Evolutionary conservation across 2,888 invertebrate genomes (phyloP), one percentile per base, ranked within the genome.

Genomic region (Apotomis betuletana): DNA sequence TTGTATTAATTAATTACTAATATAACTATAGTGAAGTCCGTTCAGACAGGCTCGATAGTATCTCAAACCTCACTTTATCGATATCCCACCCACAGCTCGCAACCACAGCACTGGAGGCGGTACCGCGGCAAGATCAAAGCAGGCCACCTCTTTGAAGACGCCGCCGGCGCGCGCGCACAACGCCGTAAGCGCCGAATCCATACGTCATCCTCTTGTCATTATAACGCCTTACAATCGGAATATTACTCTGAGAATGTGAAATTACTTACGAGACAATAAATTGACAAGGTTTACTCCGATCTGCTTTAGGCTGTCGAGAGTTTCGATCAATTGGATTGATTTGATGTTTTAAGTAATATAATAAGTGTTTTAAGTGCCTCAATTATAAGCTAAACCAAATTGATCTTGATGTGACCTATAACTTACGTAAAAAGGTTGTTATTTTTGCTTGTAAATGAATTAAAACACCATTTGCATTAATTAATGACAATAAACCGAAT

Each of bases 121-220:
- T 83, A 84, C 86, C 87, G 91, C 92, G 92, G 92, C 90, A 88
- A 87, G 90, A 87, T 93, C 93, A 93, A 92, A 93, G 90, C 86
- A 86, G 93, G 85, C 92, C 92, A 92, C 92, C 93, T 92, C 92
- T 93, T 93, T 93, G 93, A 93, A 88, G 91, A 88, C 90, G 92
- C 92, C 92, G 92, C 83, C 85, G 92, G 92, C 92, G 90, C 92
- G 92, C 90, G 92, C 92, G 84, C 91, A 87, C 90, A 92, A 92
- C 87, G 93, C 93, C 93, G 88, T 92, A 93, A 93, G 93, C 93
- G 93, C 90, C 93, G 90, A 92, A 90, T 91, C 92, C 93, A 92
- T 92, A 92, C 93, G 93, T 93, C 93, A 93, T 93, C 89, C 91
- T 87, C 84, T 92, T 92, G 93, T 92, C 93, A 92, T 92, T 93